Evolutionary conservation across 1,140 invertebrate genomes (phyloP), one percentile per base, ranked within the genome.

Genomic region (Atopsyche davidsoni): DNA sequence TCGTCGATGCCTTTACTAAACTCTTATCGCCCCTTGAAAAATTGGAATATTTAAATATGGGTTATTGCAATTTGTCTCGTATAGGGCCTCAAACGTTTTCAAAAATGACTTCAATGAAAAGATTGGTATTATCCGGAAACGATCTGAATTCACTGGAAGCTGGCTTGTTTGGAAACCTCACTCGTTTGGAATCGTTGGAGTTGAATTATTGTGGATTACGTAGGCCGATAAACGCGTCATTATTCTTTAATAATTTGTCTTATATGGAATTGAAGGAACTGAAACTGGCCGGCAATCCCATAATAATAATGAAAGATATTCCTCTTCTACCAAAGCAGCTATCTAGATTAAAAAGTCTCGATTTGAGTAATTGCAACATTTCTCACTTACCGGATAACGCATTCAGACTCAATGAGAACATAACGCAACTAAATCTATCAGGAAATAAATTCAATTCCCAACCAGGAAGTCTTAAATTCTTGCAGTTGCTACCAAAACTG

Each of bases 41-140:
- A 16, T 64, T 86, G 9, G 78, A 83, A 65, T 82, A 80, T 60
- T 65, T 86, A 7, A 82, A 86, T 59, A 86, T 86, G 82, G 82
- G 82, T 4, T 83, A 83, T 57, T 83, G 82, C 64, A 79, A 81
- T 61, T 66, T 86, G 7, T 80, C 79, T 1, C 72, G 80, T 50
- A 76, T 85, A 22, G 77, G 78, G 6, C 80, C 77, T 17, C 73
- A 79, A 3, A 81, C 81, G 2, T 86, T 86, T 61, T 75, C 79
- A 1, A 78, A 81, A 61, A 85, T 85, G 82, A 81, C 79, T 0
- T 77, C 77, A 1, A 72, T 85, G 59, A 81, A 78, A 57, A 75
- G 73, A 28, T 66, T 86, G 16, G 75, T 85, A 32, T 65, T 86
- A 4, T 85, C 83, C 2, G 82, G 82, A 7, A 86, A 86, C 53